Evolutionary conservation across 2,888 invertebrate species (phyloP).

Genomic region (Hartigia nigra): DNA sequence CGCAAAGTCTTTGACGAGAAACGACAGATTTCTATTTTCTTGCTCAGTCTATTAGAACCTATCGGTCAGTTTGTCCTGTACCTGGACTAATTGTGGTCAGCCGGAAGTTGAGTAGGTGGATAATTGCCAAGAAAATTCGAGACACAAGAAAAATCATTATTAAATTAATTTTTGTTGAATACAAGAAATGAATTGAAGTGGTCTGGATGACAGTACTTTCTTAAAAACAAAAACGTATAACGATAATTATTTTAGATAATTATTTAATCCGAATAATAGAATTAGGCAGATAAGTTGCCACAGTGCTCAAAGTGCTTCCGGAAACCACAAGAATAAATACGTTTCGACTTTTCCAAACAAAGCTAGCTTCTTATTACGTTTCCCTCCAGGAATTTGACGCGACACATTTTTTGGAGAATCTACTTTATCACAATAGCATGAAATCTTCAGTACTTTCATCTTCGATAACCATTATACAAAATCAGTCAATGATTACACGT

Average conservation of each 20-base stretch:
- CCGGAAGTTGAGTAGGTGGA: not conserved
- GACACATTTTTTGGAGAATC: too few relatives aligned
- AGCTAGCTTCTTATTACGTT: not conserved
- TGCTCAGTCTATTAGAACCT: slow-evolving; percentile 10
- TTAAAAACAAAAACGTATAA: not conserved
- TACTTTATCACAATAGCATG: too few relatives aligned
- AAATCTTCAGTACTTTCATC: not conserved
- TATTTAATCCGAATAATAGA: not conserved
- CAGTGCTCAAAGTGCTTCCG: not conserved
- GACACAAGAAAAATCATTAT: not conserved
- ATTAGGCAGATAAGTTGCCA: not conserved
- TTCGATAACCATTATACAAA: not conserved
- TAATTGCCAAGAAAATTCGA: not conserved
- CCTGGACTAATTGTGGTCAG: not conserved
- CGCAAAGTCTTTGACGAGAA: slow-evolving; percentile 11
- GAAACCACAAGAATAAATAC: not conserved
- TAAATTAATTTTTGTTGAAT: not conserved
- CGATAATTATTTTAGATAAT: not conserved
- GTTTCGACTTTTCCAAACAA: not conserved
- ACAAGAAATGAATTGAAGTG: not conserved
- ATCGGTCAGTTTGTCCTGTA: not conserved
- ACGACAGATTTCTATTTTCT: slow-evolving; percentile 19
- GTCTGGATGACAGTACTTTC: not conserved
- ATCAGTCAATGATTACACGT: not conserved
- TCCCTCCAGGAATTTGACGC: not conserved